These are phyloP conservation scores for Ciconia boyciana DNA, from an alignment of 2,113 vertebrate species.

Conservation along the genomic window DNA sequence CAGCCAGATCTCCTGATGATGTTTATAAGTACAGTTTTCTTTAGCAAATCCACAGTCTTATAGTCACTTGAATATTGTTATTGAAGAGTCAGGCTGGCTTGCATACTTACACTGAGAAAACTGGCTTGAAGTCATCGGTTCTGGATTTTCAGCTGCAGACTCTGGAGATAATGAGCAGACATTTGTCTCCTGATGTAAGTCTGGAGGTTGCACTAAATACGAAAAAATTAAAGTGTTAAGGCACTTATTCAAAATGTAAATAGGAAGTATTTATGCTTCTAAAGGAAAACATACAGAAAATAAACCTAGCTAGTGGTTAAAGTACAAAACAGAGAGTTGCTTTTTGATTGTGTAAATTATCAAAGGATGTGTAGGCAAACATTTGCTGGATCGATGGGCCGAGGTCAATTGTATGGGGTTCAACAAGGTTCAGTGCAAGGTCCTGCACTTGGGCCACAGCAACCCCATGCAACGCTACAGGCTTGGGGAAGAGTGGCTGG, in stretches of 20 bases:
- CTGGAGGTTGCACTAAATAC: neutral
- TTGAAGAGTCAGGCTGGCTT: neutral
- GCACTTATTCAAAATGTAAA: neutral
- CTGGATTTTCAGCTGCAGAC: neutral
- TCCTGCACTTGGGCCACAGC: no score
- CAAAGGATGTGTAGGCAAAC: neutral
- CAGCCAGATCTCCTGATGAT: neutral
- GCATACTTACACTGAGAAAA: conserved; percentile 65
- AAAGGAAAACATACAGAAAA: neutral
- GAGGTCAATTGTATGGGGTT: no score
- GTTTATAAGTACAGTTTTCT: neutral
- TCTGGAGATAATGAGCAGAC: neutral
- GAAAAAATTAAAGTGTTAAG: neutral
- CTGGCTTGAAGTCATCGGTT: neutral
- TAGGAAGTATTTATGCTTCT: neutral
- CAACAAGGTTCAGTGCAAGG: no score
- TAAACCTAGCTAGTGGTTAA: neutral
- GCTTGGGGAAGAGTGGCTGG: no score
- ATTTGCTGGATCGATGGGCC: no score
- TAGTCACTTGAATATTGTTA: neutral
- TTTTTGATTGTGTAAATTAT: neutral
- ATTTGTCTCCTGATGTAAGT: neutral
- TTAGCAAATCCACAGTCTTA: neutral
- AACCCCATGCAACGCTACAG: no score
- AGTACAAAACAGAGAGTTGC: neutral